Conservation (phyloP, 2,888 invertebrate species). For the Anarsia innoxiella region DNA sequence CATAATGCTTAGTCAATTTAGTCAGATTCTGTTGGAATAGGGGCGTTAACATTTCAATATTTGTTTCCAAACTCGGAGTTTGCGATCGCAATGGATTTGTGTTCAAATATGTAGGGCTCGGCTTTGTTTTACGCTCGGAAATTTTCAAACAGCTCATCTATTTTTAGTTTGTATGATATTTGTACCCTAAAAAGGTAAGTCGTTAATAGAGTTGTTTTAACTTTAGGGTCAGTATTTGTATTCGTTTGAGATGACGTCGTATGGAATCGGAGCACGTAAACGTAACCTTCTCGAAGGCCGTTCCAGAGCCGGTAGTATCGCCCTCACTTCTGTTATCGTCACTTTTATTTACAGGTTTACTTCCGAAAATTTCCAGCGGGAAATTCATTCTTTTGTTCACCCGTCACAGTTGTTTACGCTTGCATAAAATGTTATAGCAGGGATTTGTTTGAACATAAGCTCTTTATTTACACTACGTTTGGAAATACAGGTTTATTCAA, state of each 20-base stretch:
- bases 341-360: conserved; percentile 1
- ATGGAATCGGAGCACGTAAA: background rate
- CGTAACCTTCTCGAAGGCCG: conserved; percentile 24
- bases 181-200: too few relatives aligned
- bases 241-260: background rate
- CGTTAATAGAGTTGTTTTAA: background rate
- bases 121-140: too few relatives aligned
- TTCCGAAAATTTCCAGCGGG: conserved; percentile 3
- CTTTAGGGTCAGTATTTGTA: background rate
- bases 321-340: background rate
- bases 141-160: too few relatives aligned
- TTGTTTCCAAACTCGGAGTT: conserved; percentile 4
- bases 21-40: too few relatives aligned
- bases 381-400: background rate
- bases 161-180: too few relatives aligned
- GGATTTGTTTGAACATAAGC: too few relatives aligned
- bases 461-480: too few relatives aligned
- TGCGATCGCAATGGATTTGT: background rate
- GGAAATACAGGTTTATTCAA: too few relatives aligned
- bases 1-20: too few relatives aligned
- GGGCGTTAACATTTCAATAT: background rate
- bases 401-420: conserved; percentile 2
- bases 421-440: too few relatives aligned
- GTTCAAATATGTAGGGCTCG: conserved; percentile 4
- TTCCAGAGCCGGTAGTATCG: conserved; percentile 16